Conservation (phyloP, 2,888 invertebrate genomes). For the Mactromeris polynyma region DNA sequence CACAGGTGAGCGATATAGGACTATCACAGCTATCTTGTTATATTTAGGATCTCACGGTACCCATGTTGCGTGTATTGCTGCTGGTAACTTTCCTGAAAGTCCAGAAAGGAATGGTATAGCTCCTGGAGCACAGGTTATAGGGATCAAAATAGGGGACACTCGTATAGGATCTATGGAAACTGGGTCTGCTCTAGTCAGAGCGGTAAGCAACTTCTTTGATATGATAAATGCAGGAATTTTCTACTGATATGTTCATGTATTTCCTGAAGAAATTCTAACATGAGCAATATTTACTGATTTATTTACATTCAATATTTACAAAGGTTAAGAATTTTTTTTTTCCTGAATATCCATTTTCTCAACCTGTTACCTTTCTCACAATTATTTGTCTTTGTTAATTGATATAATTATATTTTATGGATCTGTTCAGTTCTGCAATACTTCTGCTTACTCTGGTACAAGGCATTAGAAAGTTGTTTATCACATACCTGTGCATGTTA, state of each 20-base stretch:
- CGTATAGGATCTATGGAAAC: conserved; percentile 98
- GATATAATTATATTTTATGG: no score
- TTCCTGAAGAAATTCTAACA: neutral
- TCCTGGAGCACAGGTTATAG: conserved; percentile 97
- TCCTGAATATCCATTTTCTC: no score
- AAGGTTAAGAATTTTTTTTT: no score
- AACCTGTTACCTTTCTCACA: no score
- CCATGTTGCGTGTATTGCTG: conserved; percentile 98
- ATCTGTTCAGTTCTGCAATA: no score
- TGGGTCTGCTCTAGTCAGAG: conserved; percentile 96
- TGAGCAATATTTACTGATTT: no score
- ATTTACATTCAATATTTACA: no score
- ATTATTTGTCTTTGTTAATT: no score
- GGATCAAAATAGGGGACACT: conserved; percentile 96
- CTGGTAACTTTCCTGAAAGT: conserved; percentile 94
- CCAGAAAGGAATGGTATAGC: conserved; percentile 97
- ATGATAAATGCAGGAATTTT: neutral
- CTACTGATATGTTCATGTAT: neutral
- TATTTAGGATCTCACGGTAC: conserved; percentile 96
- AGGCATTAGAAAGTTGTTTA: no score
- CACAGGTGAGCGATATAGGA: no score
- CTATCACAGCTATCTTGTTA: neutral
- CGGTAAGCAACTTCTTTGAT: conserved; percentile 90
- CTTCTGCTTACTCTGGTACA: no score
- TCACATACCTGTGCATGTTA: no score